These are phyloP conservation scores for Monochamus alternatus DNA, from an alignment of 2,888 invertebrate species.

Conservation along the genomic window DNA sequence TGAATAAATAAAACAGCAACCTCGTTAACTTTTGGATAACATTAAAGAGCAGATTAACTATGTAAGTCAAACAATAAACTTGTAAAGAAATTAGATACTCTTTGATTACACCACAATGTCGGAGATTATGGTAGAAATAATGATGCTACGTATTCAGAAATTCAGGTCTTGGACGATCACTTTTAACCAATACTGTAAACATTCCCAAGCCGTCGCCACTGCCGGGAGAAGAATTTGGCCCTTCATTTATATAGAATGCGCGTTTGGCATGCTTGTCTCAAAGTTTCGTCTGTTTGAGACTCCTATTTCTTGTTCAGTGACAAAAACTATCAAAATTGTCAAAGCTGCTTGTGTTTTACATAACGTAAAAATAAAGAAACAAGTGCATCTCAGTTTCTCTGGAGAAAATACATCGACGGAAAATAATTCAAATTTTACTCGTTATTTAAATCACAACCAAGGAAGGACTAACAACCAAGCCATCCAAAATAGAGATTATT, in stretches of 20 bases:
- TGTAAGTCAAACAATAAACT: too few relatives aligned
- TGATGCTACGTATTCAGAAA: slow-evolving; percentile 1
- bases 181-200: neutral
- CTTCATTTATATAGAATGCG: neutral
- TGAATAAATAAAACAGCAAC: too few relatives aligned
- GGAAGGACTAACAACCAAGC: neutral
- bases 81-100: too few relatives aligned
- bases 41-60: too few relatives aligned
- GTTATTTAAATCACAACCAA: slow-evolving; percentile 2
- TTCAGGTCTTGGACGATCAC: neutral
- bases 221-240: neutral
- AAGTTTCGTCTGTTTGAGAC: neutral
- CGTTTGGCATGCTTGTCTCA: slow-evolving; percentile 3
- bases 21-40: too few relatives aligned
- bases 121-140: neutral
- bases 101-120: too few relatives aligned
- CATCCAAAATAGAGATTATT: slow-evolving; percentile 5
- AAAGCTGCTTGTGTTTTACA: neutral
- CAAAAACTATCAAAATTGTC: slow-evolving; percentile 1
- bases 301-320: neutral
- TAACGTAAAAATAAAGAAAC: slow-evolving; percentile 3
- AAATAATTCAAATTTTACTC: neutral
- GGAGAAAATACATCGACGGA: slow-evolving; percentile 1
- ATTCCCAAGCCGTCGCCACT: slow-evolving; percentile 6
- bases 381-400: neutral